Conservation (phyloP, 2,113 vertebrate species). For the Tilapia sparmanii region DNA sequence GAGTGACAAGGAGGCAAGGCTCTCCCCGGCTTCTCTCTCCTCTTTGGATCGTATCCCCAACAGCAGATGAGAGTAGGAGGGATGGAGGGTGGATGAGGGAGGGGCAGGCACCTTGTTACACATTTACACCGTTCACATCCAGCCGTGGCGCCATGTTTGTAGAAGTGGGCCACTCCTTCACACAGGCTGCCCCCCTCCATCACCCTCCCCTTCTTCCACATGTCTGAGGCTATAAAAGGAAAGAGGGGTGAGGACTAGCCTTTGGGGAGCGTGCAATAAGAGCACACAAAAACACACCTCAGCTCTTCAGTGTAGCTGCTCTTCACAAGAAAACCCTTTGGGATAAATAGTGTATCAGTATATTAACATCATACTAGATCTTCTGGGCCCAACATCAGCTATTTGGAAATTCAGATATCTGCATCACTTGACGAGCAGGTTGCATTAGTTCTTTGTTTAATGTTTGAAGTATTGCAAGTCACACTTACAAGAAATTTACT, state of each 20-base stretch:
- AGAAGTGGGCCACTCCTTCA: constrained; percentile 63
- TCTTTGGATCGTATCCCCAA: not conserved
- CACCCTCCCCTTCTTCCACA: constrained; percentile 5
- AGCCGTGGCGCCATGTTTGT: constrained; percentile 54
- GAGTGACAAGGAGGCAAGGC: constrained; percentile 59
- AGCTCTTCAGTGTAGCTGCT: not conserved
- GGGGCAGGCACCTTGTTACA: constrained; percentile 43
- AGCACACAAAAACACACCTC: not conserved
- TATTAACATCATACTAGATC: not conserved
- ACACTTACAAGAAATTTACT: not conserved
- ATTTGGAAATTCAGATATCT: not conserved
- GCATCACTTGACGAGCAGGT: not conserved
- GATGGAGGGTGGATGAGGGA: not conserved
- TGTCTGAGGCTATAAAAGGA: constrained; percentile 60
- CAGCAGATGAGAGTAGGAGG: not conserved
- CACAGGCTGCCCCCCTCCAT: not conserved
- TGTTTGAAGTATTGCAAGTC: not conserved
- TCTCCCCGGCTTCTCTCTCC: constrained; percentile 34
- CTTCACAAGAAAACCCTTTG: not conserved
- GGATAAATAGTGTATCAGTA: not conserved
- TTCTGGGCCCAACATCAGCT: not conserved
- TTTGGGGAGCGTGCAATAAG: constrained; percentile 8
- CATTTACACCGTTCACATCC: constrained; percentile 34
- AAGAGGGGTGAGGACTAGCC: constrained; percentile 23
- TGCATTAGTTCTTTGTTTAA: not conserved